Percentiles rank a stretch among this genome's conserved stretches.
phyloP scores from a whole-genome alignment of 2,888 invertebrate species.

The Caenorhabditis angaria region DNA sequence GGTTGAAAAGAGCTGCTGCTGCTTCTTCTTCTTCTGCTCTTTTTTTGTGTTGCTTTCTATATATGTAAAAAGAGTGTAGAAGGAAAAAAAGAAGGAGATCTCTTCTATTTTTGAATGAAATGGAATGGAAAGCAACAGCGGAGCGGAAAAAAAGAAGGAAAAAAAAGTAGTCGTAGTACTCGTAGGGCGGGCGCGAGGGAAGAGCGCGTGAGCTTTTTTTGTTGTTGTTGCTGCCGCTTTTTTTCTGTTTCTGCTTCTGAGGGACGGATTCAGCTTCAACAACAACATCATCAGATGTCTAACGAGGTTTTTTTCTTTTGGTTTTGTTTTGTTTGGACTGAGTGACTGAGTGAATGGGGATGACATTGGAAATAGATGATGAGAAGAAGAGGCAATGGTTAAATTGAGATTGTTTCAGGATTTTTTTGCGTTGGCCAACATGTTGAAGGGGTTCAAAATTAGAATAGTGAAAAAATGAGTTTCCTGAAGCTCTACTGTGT shows the following conservation, averaged over 20 bases:
- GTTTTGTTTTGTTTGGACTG: background rate
- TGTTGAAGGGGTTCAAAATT: too few relatives aligned
- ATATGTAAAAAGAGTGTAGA: background rate
- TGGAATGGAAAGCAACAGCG: background rate
- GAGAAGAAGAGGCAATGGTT: too few relatives aligned
- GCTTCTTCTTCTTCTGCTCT: background rate
- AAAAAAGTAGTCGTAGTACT: background rate
- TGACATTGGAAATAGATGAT: too few relatives aligned
- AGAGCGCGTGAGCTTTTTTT: background rate
- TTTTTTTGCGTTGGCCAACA: too few relatives aligned
- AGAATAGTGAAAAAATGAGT: too few relatives aligned
- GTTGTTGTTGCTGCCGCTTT: background rate
- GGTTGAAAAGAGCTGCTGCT: background rate
- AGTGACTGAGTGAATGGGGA: background rate
- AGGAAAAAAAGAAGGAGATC: background rate
- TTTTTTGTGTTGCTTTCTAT: slow-evolving; percentile 1
- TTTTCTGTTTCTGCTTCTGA: background rate
- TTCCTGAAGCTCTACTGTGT: too few relatives aligned
- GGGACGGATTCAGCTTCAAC: background rate
- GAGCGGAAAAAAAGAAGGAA: background rate
- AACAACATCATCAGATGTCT: background rate
- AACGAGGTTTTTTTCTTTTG: background rate
- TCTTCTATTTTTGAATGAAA: background rate
- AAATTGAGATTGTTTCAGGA: too few relatives aligned
- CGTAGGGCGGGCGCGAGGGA: background rate